A percentile compares a stretch with the other conserved stretches of the same genome.
These are phyloP conservation scores for Eudyptes chrysolophus DNA, from an alignment of 2,113 vertebrate species.

Conservation along the genomic window DNA sequence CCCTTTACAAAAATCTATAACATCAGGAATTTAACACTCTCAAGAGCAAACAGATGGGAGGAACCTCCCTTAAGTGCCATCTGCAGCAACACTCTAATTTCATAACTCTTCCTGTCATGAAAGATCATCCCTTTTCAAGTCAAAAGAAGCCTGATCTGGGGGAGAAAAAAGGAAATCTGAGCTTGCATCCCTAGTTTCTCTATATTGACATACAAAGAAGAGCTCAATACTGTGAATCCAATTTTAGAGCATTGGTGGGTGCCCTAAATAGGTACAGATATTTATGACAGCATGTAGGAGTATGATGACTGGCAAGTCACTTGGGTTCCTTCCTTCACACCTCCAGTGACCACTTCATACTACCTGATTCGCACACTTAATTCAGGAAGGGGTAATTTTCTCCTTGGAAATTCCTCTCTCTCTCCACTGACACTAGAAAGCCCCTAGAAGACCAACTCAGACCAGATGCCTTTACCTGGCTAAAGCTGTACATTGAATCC, in stretches of 20 bases:
- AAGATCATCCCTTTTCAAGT: neutral
- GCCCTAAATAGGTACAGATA: neutral
- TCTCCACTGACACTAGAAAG: neutral
- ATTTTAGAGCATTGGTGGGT: neutral
- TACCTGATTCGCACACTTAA: neutral
- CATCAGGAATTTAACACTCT: slow-evolving; percentile 22
- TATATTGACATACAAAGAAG: neutral
- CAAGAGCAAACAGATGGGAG: neutral
- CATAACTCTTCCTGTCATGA: neutral
- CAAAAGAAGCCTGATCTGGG: neutral
- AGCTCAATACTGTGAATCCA: neutral
- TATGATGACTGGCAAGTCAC: neutral
- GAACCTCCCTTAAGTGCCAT: neutral
- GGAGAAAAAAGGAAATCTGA: slow-evolving; percentile 30
- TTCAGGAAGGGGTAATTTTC: neutral
- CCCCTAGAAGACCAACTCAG: neutral
- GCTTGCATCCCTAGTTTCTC: neutral
- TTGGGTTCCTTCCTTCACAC: neutral
- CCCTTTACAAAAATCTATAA: neutral
- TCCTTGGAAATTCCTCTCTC: neutral
- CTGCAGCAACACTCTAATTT: neutral
- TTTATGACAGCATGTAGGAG: neutral
- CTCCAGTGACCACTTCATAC: neutral
- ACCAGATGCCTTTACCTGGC: rapidly evolving
- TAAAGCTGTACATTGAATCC: neutral